A percentile compares a stretch with the other conserved stretches of the same genome.
phyloP scores from a whole-genome alignment of 2,113 vertebrate species.

The Marcusenius ussheri region DNA sequence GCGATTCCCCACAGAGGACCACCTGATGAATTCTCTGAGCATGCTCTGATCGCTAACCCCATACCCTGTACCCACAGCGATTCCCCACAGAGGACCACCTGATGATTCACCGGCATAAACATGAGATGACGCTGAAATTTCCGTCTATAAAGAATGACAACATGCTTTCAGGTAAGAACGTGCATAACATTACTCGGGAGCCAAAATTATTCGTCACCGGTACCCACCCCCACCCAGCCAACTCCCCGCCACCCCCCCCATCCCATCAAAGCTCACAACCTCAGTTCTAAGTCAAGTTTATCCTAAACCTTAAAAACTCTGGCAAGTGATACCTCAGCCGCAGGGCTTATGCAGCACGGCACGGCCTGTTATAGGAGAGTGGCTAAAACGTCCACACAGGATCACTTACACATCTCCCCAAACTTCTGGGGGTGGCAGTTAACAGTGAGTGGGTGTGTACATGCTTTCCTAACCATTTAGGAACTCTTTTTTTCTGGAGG shows the following conservation, averaged over 20 bases:
- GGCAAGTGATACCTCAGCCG: not conserved
- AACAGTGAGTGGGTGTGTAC: not conserved
- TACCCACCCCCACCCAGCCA: not conserved
- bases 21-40: constrained; percentile 29
- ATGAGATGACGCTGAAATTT: constrained; percentile 99
- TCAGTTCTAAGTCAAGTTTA: not conserved
- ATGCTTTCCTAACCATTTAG: not conserved
- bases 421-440: constrained; percentile 31
- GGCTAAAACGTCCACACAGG: not conserved
- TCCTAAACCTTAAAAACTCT: not conserved
- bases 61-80: constrained; percentile 64
- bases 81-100: constrained; percentile 96
- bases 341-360: not conserved
- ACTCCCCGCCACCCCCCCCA: not conserved
- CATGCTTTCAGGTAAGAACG: constrained; percentile 80
- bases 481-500: not conserved
- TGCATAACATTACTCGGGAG: not conserved
- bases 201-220: not conserved
- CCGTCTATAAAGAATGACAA: constrained; percentile 85
- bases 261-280: not conserved
- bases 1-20: constrained; percentile 90
- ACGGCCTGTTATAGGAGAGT: not conserved
- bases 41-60: not conserved
- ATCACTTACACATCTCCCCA: constrained; percentile 1
- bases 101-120: constrained; percentile 96